These are phyloP conservation scores for Enteromius argenteus DNA, from an alignment of 2,797 vertebrate genomes.

Conservation along the genomic window DNA sequence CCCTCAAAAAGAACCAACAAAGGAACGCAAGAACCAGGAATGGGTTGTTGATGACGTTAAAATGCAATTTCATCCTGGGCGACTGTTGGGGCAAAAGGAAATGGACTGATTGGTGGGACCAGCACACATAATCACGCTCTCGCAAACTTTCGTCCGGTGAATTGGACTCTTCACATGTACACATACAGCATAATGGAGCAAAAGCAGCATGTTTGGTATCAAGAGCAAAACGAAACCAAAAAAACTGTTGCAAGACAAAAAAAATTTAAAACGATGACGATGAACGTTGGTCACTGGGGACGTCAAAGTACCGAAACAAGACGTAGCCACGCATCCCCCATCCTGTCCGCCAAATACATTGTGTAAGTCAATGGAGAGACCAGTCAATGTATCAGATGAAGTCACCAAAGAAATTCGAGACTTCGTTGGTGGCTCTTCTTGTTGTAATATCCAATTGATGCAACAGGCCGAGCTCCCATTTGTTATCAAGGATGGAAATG, in stretches of 20 bases:
- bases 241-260: conserved; percentile 65
- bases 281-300: conserved; percentile 76
- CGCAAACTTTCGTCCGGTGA: neutral
- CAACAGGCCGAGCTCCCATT: neutral
- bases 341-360: neutral
- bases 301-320: conserved; percentile 50
- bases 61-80: conserved; percentile 20
- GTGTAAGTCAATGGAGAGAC: conserved; percentile 6
- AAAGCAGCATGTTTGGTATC: conserved; percentile 84
- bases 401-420: neutral
- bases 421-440: neutral
- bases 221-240: conserved; percentile 55
- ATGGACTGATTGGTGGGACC: conserved; percentile 19
- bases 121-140: neutral
- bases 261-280: conserved; percentile 66
- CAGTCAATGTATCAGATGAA: neutral
- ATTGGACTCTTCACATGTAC: conserved; percentile 62
- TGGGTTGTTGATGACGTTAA: neutral
- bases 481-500: neutral
- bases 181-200: conserved; percentile 77
- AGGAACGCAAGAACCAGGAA: neutral
- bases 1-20: neutral
- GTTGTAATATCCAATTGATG: neutral
- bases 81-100: conserved; percentile 7
- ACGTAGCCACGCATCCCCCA: neutral